Conservation (phyloP, 92 coral and sea anemone genomes). For the Epizoanthus ramosus region DNA sequence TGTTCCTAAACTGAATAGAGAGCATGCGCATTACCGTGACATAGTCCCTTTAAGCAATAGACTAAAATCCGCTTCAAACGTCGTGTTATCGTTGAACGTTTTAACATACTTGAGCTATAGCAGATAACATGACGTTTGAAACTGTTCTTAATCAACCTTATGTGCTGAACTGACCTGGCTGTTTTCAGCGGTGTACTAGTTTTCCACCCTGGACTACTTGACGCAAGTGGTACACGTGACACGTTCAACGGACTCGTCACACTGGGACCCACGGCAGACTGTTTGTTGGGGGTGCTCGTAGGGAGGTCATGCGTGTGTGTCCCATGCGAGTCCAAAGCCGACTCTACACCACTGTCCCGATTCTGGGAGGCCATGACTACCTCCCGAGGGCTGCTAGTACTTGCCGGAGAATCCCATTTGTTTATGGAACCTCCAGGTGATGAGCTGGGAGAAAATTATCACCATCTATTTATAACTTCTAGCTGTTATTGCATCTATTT, state of each 20-base stretch:
- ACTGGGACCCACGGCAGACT: too few relatives aligned
- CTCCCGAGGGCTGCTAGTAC: background rate
- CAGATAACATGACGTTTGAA: too few relatives aligned
- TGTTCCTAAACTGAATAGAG: too few relatives aligned
- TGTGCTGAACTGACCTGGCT: background rate
- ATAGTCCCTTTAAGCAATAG: too few relatives aligned
- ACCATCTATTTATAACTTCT: too few relatives aligned
- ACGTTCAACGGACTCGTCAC: background rate
- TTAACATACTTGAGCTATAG: too few relatives aligned
- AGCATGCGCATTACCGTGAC: too few relatives aligned
- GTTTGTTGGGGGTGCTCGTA: background rate
- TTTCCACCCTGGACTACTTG: slow-evolving; percentile 13
- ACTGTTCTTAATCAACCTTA: too few relatives aligned
- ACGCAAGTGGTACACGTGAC: background rate
- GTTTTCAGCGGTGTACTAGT: slow-evolving; percentile 28
- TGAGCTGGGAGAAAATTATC: background rate
- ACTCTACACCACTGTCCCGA: slow-evolving; percentile 17
- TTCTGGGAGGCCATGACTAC: background rate
- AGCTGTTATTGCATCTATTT: too few relatives aligned
- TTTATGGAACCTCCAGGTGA: slow-evolving; percentile 5
- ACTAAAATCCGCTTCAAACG: too few relatives aligned
- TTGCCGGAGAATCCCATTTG: slow-evolving; percentile 13
- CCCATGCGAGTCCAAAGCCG: slow-evolving; percentile 18
- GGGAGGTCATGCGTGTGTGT: background rate
- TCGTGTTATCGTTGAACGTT: too few relatives aligned